phyloP scores from a whole-genome alignment of 1,140 invertebrate genomes.

The Megathymus violae region DNA sequence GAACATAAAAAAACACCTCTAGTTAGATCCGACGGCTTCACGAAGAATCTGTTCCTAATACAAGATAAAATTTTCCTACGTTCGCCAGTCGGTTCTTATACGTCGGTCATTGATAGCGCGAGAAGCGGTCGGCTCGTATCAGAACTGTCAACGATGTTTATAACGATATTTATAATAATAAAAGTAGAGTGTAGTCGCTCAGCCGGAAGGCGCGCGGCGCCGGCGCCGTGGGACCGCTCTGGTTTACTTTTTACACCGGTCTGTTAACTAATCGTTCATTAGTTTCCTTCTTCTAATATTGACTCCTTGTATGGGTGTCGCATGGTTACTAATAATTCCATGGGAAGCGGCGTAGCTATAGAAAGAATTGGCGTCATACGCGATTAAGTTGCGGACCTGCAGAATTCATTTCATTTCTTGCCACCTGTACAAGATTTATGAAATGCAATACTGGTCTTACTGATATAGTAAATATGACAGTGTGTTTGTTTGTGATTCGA shows the following conservation, averaged over 20 bases:
- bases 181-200: no score
- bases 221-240: conserved; percentile 17
- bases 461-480: background rate
- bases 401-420: conserved; percentile 31
- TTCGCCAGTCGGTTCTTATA: no score
- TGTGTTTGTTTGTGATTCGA: no score
- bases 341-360: conserved; percentile 27
- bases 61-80: no score
- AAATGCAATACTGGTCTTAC: conserved; percentile 2
- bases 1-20: no score
- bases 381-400: background rate
- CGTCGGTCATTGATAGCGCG: background rate
- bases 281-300: conserved; percentile 31
- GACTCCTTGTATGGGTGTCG: conserved; percentile 20
- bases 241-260: conserved; percentile 24
- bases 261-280: conserved; percentile 29
- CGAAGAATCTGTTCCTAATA: no score
- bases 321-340: conserved; percentile 31
- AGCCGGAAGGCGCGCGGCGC: no score
- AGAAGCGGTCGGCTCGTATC: background rate
- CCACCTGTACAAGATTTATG: conserved; percentile 16
- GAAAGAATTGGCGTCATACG: conserved; percentile 25
- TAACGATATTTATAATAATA: background rate
- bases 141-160: background rate
- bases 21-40: no score